Evolutionary conservation across 2,797 vertebrate genomes (phyloP), one percentile per base, ranked within the genome.

Genomic region (Iguana delicatissima): DNA sequence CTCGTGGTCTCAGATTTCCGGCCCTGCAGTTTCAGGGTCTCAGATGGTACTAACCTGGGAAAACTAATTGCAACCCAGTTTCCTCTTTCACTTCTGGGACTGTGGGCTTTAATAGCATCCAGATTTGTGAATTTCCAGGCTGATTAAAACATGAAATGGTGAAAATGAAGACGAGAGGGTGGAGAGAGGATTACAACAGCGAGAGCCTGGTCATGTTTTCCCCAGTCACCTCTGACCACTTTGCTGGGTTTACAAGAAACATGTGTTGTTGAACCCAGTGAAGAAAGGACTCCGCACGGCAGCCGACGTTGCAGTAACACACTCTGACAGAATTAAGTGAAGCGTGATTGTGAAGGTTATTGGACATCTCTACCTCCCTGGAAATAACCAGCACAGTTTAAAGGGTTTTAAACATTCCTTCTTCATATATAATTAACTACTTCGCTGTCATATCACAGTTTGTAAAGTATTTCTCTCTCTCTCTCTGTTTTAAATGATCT

Each of bases 341-440:
- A 92, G 91, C 94, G 90, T 95, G 94, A 89, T 86, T 55, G 89
- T 89, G 92, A 82, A 94, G 91, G 94, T 92, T 93, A 93, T n/a
- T 89, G 90, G 92, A 95, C 88, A 94, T 95, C 96, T 93, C 87
- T 89, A 88, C 93, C 93, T 87, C 93, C 92, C 88, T 96, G 93
- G 91, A 94, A 93, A 10, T 90, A 72, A 95, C 89, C 90, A 87
- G 67, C 82, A 67, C 64, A 64, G 88, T 88, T 93, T 77, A 92
- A 92, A 96, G 89, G 92, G 90, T 81, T 87, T 67, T 24, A 64
- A 87, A 64, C 46, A 69, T 52, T 80, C n/a, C 62, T 91, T 62
- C 81, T 94, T 93, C 95, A 95, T 95, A 93, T 96, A 94, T 93
- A 96, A 95, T 95, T 94, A 96, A 96, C 89, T 74, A 93, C 80